These are phyloP conservation scores for rabbit (Oryctolagus cuniculus) DNA, from an alignment of 2,113 vertebrate species.

Conservation along the genomic window mOryCun1.1 NC_091440.1:46716501-46717000, in stretches of 20 bases:
- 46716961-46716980: not conserved
- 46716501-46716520: conserved; percentile 3
- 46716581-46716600: not conserved
- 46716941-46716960: not conserved
- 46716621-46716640: not conserved
- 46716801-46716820: not conserved
- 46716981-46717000: rapidly evolving
- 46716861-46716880: not conserved
- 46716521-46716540: conserved; percentile 4
- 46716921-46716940: not conserved
- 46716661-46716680: not conserved
- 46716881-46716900: not conserved
- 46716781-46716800: not conserved
- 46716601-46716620: not conserved
- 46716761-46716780: not conserved
- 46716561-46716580: not conserved
- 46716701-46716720: not conserved
- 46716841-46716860: not conserved
- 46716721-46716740: not conserved
- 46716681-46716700: not conserved
- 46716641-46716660: conserved; percentile 42
- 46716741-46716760: not conserved
- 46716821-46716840: not conserved
- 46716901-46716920: not conserved
- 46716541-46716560: conserved; percentile 35